phyloP scores from a whole-genome alignment of 2,888 invertebrate genomes.

The Parnassius orleans region DNA sequence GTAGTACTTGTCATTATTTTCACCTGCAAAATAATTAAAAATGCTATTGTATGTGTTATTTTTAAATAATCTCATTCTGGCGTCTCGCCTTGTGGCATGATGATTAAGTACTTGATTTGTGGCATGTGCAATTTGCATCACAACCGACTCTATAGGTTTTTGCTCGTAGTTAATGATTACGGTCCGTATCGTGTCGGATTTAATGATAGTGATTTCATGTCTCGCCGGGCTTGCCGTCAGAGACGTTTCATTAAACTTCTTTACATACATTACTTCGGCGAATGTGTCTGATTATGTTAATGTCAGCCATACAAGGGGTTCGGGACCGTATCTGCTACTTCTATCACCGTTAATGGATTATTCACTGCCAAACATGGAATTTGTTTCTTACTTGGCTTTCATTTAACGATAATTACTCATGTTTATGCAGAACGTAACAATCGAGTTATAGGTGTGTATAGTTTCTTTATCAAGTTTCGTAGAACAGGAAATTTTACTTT shows the following conservation, averaged over 20 bases:
- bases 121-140: conserved; percentile 78
- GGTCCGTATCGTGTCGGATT: conserved; percentile 77
- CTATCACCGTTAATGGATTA: conserved; percentile 68
- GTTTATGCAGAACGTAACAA: conserved; percentile 35
- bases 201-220: conserved; percentile 80
- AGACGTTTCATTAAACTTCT: conserved; percentile 77
- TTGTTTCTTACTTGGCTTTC: conserved; percentile 42
- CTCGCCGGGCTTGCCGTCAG: conserved; percentile 70
- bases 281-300: conserved; percentile 77
- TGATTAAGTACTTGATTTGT: conserved; percentile 79
- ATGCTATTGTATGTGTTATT: conserved; percentile 60
- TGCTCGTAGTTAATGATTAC: conserved; percentile 75
- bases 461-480: conserved; percentile 24
- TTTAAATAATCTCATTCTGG: conserved; percentile 77
- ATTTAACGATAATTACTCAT: conserved; percentile 43
- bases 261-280: conserved; percentile 75
- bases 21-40: conserved; percentile 37
- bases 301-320: conserved; percentile 55
- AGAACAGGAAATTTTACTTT: conserved; percentile 28
- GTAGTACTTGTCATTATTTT: conserved; percentile 51
- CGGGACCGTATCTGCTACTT: conserved; percentile 56
- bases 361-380: conserved; percentile 51
- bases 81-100: conserved; percentile 61
- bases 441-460: conserved; percentile 31
- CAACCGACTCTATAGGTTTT: conserved; percentile 72